Percentiles rank a stretch among this genome's conserved stretches.
Evolutionary conservation across 2,888 invertebrate species (phyloP).

Genomic region (Podabrus alpinus): DNA sequence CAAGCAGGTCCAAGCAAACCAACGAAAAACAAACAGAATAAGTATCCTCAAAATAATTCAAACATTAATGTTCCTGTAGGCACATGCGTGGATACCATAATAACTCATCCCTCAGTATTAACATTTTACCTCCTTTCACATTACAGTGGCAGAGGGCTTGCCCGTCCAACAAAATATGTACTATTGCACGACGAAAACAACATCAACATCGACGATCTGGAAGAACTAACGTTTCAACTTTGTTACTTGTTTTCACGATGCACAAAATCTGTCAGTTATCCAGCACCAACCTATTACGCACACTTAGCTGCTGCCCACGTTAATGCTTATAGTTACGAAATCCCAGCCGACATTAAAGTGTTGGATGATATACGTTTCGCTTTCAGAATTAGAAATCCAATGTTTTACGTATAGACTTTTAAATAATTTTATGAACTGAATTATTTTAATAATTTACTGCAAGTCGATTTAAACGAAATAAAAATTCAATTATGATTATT

Average conservation of each 20-base stretch:
- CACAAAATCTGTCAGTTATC: slow-evolving; percentile 81
- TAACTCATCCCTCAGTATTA: slow-evolving; percentile 83
- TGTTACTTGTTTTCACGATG: slow-evolving; percentile 88
- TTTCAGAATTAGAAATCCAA: too few relatives aligned
- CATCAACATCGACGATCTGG: slow-evolving; percentile 73
- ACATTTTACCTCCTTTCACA: slow-evolving; percentile 83
- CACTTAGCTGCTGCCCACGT: slow-evolving; percentile 82
- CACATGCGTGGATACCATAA: slow-evolving; percentile 78
- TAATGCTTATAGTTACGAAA: slow-evolving; percentile 55
- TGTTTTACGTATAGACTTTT: background rate
- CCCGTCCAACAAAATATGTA: slow-evolving; percentile 85
- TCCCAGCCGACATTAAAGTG: too few relatives aligned
- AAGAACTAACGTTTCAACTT: slow-evolving; percentile 78
- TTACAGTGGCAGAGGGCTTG: slow-evolving; percentile 77
- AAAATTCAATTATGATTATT: too few relatives aligned
- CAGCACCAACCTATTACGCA: slow-evolving; percentile 86
- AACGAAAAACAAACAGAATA: too few relatives aligned
- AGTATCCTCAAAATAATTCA: too few relatives aligned
- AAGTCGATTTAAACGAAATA: too few relatives aligned
- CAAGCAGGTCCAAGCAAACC: slow-evolving; percentile 62
- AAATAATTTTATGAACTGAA: too few relatives aligned
- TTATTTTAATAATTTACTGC: too few relatives aligned
- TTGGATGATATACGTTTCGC: too few relatives aligned
- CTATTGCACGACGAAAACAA: slow-evolving; percentile 79
- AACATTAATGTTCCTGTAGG: slow-evolving; percentile 89